These are phyloP conservation scores for Lutra lutra DNA, from an alignment of 2,797 vertebrate species.

Conservation along the genomic window DNA sequence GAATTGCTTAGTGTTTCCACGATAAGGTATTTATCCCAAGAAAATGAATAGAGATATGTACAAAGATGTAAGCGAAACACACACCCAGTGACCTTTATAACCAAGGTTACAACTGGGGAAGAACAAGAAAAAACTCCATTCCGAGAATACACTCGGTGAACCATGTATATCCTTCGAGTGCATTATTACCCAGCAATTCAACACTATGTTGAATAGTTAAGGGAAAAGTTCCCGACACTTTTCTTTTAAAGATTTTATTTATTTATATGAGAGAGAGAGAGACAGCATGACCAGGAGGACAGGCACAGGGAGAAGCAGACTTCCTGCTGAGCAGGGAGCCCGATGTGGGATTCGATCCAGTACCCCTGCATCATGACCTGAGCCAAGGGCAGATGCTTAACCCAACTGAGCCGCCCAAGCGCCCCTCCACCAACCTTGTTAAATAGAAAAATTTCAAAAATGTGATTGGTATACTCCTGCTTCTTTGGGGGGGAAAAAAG, in stretches of 20 bases:
- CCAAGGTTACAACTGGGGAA: not conserved
- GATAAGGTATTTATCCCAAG: not conserved
- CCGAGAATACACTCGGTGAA: not conserved
- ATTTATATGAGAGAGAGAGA: not conserved
- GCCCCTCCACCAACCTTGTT: not conserved
- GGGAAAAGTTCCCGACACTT: not conserved
- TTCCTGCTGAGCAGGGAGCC: not conserved
- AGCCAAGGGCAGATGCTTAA: not conserved
- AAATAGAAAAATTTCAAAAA: not conserved
- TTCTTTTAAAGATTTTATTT: not conserved
- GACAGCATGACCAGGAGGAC: not conserved
- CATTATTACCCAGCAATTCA: not conserved
- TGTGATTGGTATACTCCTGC: not conserved
- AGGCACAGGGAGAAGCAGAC: not conserved
- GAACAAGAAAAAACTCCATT: not conserved
- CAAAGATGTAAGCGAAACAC: not conserved
- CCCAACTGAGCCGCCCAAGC: rapidly evolving
- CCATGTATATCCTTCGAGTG: not conserved
- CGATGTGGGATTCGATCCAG: not conserved
- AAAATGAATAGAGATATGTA: not conserved
- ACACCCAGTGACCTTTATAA: not conserved
- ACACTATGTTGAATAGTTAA: too few species aligned
- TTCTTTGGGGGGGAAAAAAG: not conserved
- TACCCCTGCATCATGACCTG: not conserved
- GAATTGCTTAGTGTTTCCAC: not conserved